Percentiles rank a stretch among this genome's conserved stretches.
Evolutionary conservation across 2,113 vertebrate species (phyloP).

Genomic region (Bufo gargarizans): DNA sequence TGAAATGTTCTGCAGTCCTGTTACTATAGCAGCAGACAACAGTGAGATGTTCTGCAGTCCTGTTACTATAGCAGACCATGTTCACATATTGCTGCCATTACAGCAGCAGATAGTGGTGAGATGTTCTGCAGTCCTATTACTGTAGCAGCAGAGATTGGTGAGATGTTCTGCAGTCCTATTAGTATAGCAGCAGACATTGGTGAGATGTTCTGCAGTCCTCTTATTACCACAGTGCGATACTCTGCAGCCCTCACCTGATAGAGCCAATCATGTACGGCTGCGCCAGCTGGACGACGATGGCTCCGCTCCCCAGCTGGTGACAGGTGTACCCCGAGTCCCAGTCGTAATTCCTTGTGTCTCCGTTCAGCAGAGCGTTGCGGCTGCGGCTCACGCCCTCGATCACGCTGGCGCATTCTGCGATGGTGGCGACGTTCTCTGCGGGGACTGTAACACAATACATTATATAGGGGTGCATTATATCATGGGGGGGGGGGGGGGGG

Average conservation of each 20-base stretch:
- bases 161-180: neutral
- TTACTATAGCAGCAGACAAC: no score
- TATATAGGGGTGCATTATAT: neutral
- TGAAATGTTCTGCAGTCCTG: no score
- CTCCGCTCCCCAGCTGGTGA: slow-evolving; percentile 94
- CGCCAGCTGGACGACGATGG: slow-evolving; percentile 94
- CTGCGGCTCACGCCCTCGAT: slow-evolving; percentile 96
- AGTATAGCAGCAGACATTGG: neutral
- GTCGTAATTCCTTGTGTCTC: slow-evolving; percentile 96
- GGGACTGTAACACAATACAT: slow-evolving; percentile 78
- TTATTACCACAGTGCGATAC: neutral
- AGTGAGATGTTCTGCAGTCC: neutral
- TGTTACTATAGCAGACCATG: neutral
- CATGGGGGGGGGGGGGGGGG: neutral
- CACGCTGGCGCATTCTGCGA: slow-evolving; percentile 89
- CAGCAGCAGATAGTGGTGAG: neutral
- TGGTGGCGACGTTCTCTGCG: slow-evolving; percentile 89
- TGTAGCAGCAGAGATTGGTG: neutral
- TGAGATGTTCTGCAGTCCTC: slow-evolving; percentile 18
- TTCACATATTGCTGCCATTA: neutral
- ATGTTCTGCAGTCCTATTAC: neutral
- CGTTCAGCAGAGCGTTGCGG: slow-evolving; percentile 93
- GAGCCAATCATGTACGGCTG: slow-evolving; percentile 93
- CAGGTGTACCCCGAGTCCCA: slow-evolving; percentile 99
- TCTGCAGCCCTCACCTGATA: slow-evolving; percentile 76